Evolutionary conservation across 2,113 vertebrate species (phyloP), one percentile per base, ranked within the genome.

Genomic region (Aldabrachelys gigantea): DNA sequence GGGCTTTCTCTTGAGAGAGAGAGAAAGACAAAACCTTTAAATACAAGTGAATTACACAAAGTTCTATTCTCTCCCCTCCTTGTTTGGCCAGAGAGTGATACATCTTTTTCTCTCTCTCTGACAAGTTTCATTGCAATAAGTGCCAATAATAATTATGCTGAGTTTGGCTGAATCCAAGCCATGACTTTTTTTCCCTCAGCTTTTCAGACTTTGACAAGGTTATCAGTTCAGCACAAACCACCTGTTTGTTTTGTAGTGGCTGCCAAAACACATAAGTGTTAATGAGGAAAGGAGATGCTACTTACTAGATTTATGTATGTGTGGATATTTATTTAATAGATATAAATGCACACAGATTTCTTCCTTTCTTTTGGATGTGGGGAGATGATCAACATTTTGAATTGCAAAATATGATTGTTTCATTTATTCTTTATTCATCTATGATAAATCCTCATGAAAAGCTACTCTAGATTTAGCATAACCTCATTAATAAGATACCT

Each of bases 201-300:
- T 95, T 80, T 95, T 97, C 94, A 94, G 93, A 95, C 86, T 94
- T 95, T 95, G 92, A 97, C 96, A 97, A 94, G 93, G 88, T 75
- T 96, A 96, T 94, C 94, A 90, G 87, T 86, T 96, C 87, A 29
- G 91, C 96, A 95, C 92, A 96, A 92, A 93, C 96, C 97, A 97
- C 97, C 97, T 97, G 96, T 96, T 96, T 96, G 91, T 96, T 97
- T 97, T 96, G 84, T 92, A 93, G 59, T 92, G 89, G 72, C 82
- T 97, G 96, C 95, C 96, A 97, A 96, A 97, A 94, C 87, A 89
- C 78, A 50, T 69, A 94, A 96, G 90, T 93, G 96, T 84, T 96
- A 96, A 97, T 96, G 95, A 96, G 85, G 85, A 96, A 84, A 92
- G 79, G 52, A 94, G 85, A 94, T 88, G 85, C 56, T 92, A 87